Percentiles rank a stretch among this genome's conserved stretches.
Evolutionary conservation across 2,113 vertebrate species (phyloP).

Genomic region (Lutjanus erythropterus): DNA sequence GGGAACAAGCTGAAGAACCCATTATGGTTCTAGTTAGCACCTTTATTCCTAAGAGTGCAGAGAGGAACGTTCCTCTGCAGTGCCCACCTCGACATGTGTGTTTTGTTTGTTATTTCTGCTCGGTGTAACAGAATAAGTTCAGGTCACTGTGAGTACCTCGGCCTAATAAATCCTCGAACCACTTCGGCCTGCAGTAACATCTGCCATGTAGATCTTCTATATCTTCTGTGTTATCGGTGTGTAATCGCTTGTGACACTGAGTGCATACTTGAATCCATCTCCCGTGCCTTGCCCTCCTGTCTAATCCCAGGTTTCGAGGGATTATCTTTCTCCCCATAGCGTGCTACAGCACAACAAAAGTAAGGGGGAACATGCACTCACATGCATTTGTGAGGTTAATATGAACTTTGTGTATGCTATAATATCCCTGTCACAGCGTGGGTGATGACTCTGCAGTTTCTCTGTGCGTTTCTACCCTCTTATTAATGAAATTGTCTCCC

Average conservation of each 20-base stretch:
- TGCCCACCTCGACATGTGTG: neutral
- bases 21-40: too few relatives aligned
- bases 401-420: conserved; percentile 41
- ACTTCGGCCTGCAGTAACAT: conserved; percentile 33
- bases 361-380: conserved; percentile 54
- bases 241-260: conserved; percentile 66
- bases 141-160: conserved; percentile 29
- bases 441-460: conserved; percentile 65
- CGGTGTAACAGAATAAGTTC: conserved; percentile 51
- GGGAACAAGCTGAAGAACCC: too few relatives aligned
- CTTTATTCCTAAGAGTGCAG: too few relatives aligned
- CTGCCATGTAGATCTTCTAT: conserved; percentile 28
- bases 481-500: conserved; percentile 74
- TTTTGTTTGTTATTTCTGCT: conserved; percentile 66
- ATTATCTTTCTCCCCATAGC: conserved; percentile 70
- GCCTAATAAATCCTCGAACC: conserved; percentile 42
- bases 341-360: conserved; percentile 52
- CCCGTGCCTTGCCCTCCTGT: conserved; percentile 30
- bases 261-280: conserved; percentile 61
- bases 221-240: conserved; percentile 36
- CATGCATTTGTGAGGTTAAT: conserved; percentile 58
- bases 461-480: conserved; percentile 54
- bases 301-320: conserved; percentile 69
- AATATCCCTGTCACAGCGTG: conserved; percentile 45
- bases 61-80: conserved; percentile 31